A percentile compares a stretch with the other conserved stretches of the same genome.
phyloP scores from a whole-genome alignment of 2,113 vertebrate genomes.

The Rhineura floridana region DNA sequence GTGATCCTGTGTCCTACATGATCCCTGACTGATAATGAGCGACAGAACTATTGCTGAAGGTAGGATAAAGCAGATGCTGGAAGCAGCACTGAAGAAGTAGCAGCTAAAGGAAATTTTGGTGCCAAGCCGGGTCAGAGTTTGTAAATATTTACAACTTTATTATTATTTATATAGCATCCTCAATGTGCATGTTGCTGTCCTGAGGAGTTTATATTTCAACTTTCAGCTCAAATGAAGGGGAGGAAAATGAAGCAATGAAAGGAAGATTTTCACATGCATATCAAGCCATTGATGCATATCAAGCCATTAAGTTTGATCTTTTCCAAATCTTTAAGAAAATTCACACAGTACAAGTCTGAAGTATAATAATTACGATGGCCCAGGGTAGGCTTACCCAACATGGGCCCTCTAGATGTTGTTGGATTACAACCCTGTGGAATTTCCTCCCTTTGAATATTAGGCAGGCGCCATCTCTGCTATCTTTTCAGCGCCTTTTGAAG shows the following conservation, averaged over 20 bases:
- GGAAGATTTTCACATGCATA: not conserved
- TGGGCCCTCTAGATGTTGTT: no score
- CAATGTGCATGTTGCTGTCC: not conserved
- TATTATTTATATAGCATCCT: not conserved
- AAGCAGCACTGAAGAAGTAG: not conserved
- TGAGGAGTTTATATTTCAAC: not conserved
- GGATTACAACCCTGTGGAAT: no score
- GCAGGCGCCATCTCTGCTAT: no score
- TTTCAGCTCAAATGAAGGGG: not conserved
- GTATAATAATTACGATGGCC: not conserved
- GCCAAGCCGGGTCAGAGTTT: not conserved
- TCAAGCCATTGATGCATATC: not conserved
- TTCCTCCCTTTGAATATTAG: no score
- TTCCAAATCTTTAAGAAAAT: not conserved
- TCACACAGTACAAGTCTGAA: not conserved
- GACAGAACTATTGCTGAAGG: no score
- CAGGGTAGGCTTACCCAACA: no score
- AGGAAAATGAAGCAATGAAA: not conserved
- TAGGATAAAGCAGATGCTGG: not conserved
- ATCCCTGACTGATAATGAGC: no score
- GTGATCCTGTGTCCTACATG: no score
- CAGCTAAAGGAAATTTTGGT: not conserved
- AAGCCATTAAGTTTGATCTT: not conserved
- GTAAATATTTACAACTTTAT: no score
- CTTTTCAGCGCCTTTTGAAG: no score